Conservation (phyloP, 2,888 invertebrate species). For the Himalopsyche anomala region DNA sequence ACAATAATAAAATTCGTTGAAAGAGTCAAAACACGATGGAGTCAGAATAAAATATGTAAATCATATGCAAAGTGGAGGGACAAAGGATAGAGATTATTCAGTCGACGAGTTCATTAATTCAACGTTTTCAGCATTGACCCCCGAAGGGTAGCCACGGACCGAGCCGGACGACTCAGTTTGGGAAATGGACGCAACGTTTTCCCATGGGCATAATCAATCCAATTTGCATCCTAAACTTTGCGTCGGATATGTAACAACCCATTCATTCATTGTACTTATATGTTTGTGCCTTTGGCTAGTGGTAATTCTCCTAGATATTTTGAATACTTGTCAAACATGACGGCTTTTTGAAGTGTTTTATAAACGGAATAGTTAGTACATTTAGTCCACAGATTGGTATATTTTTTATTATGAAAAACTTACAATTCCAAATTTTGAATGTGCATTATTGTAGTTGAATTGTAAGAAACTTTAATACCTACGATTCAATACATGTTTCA, state of each 20-base stretch:
- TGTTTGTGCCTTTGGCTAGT: constrained; percentile 24
- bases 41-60: constrained; percentile 62
- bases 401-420: too few relatives aligned
- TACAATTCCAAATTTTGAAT: too few relatives aligned
- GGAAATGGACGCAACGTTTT: constrained; percentile 59
- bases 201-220: constrained; percentile 65
- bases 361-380: too few relatives aligned
- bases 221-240: constrained; percentile 65
- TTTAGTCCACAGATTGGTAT: too few relatives aligned
- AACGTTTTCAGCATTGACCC: constrained; percentile 64
- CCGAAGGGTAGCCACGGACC: constrained; percentile 47
- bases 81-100: constrained; percentile 63
- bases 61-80: constrained; percentile 63
- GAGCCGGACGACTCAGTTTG: constrained; percentile 36
- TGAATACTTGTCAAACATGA: too few relatives aligned
- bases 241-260: constrained; percentile 58
- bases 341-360: too few relatives aligned
- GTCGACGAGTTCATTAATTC: constrained; percentile 65
- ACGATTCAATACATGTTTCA: too few relatives aligned
- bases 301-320: too few relatives aligned
- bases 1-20: constrained; percentile 43
- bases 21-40: constrained; percentile 58
- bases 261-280: constrained; percentile 12
- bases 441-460: too few relatives aligned
- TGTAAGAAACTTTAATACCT: too few relatives aligned